Evolutionary conservation across 2,888 invertebrate species (phyloP), one percentile per base, ranked within the genome.

Genomic region (Sussaba pulchella): DNA sequence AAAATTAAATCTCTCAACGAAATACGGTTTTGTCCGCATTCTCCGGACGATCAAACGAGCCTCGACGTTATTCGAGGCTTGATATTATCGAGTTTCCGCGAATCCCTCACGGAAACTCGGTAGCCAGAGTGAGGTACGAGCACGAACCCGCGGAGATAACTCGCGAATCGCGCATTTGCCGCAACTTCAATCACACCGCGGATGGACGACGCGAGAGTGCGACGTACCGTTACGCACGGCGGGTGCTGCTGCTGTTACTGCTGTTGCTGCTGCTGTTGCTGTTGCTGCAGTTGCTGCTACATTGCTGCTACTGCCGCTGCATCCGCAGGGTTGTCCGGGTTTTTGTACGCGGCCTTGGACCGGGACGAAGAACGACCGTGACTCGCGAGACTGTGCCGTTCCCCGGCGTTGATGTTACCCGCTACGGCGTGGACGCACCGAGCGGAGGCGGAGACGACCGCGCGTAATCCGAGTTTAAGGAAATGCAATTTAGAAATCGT

Each of bases 301-400:
- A 17, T 19, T 1, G 45, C 45, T 39, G 45, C 17, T 5, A 14
- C 19, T 17, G 45, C n/a, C n/a, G 31, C 45, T 61, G 75, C 75
- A 69, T 69, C 50, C 43, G 85, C 85, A 78, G 85, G 82, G 78
- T 82, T 82, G 83, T 54, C 67, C 72, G 75, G 73, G 83, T 87
- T 87, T 87, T 87, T 87, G 85, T 47, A 52, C 80, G 64, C 85
- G 87, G 82, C 87, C 87, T 87, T 87, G 87, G 84, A 86, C 85
- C 83, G 83, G 85, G 72, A 71, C 84, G 78, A 66, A 52, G 72
- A 78, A 78, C 72, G 78, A 67, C 66, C 78, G 72, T 78, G 78
- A 77, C 71, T 71, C 36, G 39, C 57, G 50, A 47, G 45, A 64
- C 57, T 57, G 41, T 57, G 45, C 14, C 45, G 43, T 67, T 52